phyloP scores from a whole-genome alignment of 2,113 vertebrate genomes.

The Xiphophorus couchianus region DNA sequence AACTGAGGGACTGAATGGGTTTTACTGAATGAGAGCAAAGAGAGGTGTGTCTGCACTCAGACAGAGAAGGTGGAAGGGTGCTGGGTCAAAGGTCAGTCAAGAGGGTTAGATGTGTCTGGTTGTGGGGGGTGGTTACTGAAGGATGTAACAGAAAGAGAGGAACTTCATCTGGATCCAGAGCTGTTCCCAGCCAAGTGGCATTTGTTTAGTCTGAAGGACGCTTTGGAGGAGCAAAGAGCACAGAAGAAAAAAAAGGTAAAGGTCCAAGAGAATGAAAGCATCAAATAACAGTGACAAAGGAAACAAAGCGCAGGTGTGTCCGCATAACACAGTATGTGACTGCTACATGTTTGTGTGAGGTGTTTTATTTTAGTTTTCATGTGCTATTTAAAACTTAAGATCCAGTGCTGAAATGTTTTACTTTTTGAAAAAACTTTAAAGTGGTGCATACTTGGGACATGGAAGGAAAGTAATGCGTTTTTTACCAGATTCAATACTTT shows the following conservation, averaged over 20 bases:
- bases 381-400: background rate
- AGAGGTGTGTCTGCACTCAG: conserved; percentile 68
- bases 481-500: too few relatives aligned
- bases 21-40: conserved; percentile 65
- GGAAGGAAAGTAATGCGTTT: too few relatives aligned
- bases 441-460: too few relatives aligned
- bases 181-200: conserved; percentile 93
- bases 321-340: background rate
- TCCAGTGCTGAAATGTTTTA: too few relatives aligned
- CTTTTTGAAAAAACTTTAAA: too few relatives aligned
- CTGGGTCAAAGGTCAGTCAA: conserved; percentile 45
- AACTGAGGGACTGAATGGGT: conserved; percentile 63
- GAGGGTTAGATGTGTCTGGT: background rate
- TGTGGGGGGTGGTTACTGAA: conserved; percentile 40
- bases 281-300: conserved; percentile 44
- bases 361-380: background rate
- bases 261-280: conserved; percentile 51
- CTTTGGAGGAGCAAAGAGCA: conserved; percentile 84
- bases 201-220: conserved; percentile 98
- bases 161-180: conserved; percentile 94
- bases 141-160: conserved; percentile 73
- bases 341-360: background rate
- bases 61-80: conserved; percentile 34
- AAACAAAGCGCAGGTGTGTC: conserved; percentile 22
- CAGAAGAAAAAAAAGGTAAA: conserved; percentile 43